A percentile compares a stretch with the other conserved stretches of the same genome.
phyloP scores from a whole-genome alignment of 1,140 invertebrate species.

The Scaptomyza graminum region DNA sequence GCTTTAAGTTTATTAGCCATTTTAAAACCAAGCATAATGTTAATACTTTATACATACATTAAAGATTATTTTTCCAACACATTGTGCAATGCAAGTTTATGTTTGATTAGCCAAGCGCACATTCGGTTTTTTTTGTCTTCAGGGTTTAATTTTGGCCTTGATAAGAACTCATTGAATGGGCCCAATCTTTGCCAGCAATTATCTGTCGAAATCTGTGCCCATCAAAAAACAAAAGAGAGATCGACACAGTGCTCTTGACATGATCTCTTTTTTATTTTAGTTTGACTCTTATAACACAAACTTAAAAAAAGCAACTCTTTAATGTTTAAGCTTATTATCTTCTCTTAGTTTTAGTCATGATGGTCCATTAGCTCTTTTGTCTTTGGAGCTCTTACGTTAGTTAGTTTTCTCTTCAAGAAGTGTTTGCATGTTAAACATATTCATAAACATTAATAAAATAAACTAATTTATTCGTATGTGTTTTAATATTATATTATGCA shows the following conservation, averaged over 20 bases:
- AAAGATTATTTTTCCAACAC: too few relatives aligned
- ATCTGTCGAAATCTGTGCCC: slow-evolving; percentile 1
- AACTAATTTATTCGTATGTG: too few relatives aligned
- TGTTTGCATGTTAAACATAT: background rate
- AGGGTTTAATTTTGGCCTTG: slow-evolving; percentile 2
- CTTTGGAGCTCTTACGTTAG: too few relatives aligned
- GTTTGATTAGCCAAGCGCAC: background rate
- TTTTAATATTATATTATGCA: too few relatives aligned
- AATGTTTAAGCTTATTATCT: background rate
- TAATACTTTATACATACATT: too few relatives aligned
- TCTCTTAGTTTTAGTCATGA: background rate
- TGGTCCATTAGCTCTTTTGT: background rate
- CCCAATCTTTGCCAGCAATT: slow-evolving; percentile 6
- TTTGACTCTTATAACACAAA: background rate
- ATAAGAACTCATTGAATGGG: background rate
- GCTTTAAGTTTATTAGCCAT: background rate
- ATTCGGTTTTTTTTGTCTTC: background rate
- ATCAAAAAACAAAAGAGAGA: slow-evolving; percentile 5
- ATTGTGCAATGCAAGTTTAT: too few relatives aligned
- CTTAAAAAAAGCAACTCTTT: background rate
- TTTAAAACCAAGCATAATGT: background rate
- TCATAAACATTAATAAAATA: too few relatives aligned
- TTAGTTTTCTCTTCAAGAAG: background rate
- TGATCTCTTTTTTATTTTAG: background rate
- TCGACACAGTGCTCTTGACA: background rate